Evolutionary conservation across 2,888 invertebrate genomes (phyloP), one percentile per base, ranked within the genome.

Genomic region (Tridacna gigas): DNA sequence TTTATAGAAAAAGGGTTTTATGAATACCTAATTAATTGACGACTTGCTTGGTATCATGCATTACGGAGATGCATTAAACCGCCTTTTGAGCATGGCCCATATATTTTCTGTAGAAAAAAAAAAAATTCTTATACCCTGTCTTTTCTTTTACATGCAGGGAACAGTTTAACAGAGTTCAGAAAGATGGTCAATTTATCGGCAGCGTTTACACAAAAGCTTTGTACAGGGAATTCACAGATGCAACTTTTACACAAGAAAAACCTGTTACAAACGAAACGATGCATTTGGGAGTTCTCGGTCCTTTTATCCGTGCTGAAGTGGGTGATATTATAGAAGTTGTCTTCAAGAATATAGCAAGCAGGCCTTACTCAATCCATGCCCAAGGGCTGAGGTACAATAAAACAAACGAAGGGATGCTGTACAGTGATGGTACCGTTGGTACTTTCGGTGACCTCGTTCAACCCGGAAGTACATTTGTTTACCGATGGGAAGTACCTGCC

Each of bases 221-320:
- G 0, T 92, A 86, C 76, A 48, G 88, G 13, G 91, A 90, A 67
- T 92, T 87, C 78, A 88, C 87, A 12, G 91, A 92, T 74, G 63
- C 66, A 22, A 88, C 88, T 4, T 92, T 91, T 80, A 86, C 84
- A 7, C 63, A 48, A 18, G 80, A 79, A 25, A 82, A 83, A 60
- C 73, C 83, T 4, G 77, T 85, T 2, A 77, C 82, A 0, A 47
- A 80, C 0, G 77, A 79, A 25, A 79, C 79, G n/a, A 60, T 73
- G 15, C 90, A 90, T 76, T 82, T 91, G 12, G 90, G 90, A 61
- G 77, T 90, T 1, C 65, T 89, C 0, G 94, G 94, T 15, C 93
- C 94, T 0, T 89, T 91, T 45, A 89, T 94, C n/a, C 86, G 85
- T 67, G 92, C 90, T 9, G 90, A 91, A 86, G 91, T 92, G n/a